phyloP scores from a whole-genome alignment of 2,113 vertebrate genomes.

The Sphyrna mokarran region DNA sequence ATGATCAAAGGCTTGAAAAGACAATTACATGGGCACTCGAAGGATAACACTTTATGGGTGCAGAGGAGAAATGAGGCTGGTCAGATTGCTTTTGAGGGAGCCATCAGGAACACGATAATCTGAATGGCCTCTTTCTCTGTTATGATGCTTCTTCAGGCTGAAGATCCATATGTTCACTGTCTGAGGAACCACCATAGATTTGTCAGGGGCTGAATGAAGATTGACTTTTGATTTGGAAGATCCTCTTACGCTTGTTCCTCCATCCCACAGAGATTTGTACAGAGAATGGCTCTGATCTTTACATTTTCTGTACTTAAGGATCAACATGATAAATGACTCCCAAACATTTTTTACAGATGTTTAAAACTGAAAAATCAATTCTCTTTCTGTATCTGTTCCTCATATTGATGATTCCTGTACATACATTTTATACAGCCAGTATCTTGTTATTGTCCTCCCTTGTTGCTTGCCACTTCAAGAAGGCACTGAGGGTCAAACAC shows the following conservation, averaged over 20 bases:
- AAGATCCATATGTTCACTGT: background rate
- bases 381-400: background rate
- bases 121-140: too few relatives aligned
- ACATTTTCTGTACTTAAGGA: background rate
- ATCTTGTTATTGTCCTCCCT: background rate
- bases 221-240: background rate
- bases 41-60: too few relatives aligned
- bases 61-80: too few relatives aligned
- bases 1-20: too few relatives aligned
- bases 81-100: too few relatives aligned
- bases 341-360: background rate
- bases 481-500: background rate
- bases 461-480: background rate
- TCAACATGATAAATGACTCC: background rate
- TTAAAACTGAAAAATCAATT: background rate
- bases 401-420: background rate
- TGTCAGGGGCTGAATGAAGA: background rate
- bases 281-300: background rate
- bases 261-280: background rate
- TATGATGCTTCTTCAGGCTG: background rate
- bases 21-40: too few relatives aligned
- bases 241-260: background rate
- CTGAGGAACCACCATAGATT: background rate
- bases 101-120: too few relatives aligned
- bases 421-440: background rate